Evolutionary conservation across 2,888 invertebrate species (phyloP).

Genomic region (Drosophila gaucha): DNA sequence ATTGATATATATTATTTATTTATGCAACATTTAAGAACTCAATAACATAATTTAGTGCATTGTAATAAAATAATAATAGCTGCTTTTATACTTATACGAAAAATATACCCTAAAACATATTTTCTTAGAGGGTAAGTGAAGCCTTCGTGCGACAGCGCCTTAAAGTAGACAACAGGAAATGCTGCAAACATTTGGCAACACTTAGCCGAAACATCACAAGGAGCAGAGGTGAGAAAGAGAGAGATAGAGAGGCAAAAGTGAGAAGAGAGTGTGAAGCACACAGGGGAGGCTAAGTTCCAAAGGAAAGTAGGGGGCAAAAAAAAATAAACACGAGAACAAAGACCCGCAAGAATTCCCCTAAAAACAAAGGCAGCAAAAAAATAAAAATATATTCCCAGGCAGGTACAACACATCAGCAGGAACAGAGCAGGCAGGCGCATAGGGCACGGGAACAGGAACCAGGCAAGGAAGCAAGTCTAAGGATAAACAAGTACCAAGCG

Average conservation of each 20-base stretch:
- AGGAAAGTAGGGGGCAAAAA: slow-evolving; percentile 14
- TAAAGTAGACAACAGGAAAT: slow-evolving; percentile 74
- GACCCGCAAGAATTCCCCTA: slow-evolving; percentile 54
- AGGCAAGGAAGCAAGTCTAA: slow-evolving; percentile 50
- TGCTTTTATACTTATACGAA: no score
- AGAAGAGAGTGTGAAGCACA: slow-evolving; percentile 6
- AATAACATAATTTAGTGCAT: no score
- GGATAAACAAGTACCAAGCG: slow-evolving; percentile 60
- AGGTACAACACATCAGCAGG: slow-evolving; percentile 57
- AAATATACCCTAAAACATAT: slow-evolving; percentile 1
- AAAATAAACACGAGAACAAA: slow-evolving; percentile 26
- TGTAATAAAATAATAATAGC: neutral
- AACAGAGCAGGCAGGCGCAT: slow-evolving; percentile 6
- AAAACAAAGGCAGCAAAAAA: slow-evolving; percentile 43
- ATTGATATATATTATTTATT: no score
- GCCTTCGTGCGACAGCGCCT: slow-evolving; percentile 36
- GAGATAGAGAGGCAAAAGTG: neutral
- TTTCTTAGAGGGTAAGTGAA: slow-evolving; percentile 18
- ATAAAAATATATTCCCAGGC: slow-evolving; percentile 70
- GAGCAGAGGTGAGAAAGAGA: slow-evolving; percentile 3
- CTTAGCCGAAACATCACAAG: slow-evolving; percentile 44
- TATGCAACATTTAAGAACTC: no score
- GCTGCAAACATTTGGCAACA: slow-evolving; percentile 77
- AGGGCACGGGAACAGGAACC: slow-evolving; percentile 42
- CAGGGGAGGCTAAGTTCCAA: slow-evolving; percentile 27